Base-by-base conservation (phyloP, 2,797 vertebrate genomes). In the Labeo calbasu region DNA sequence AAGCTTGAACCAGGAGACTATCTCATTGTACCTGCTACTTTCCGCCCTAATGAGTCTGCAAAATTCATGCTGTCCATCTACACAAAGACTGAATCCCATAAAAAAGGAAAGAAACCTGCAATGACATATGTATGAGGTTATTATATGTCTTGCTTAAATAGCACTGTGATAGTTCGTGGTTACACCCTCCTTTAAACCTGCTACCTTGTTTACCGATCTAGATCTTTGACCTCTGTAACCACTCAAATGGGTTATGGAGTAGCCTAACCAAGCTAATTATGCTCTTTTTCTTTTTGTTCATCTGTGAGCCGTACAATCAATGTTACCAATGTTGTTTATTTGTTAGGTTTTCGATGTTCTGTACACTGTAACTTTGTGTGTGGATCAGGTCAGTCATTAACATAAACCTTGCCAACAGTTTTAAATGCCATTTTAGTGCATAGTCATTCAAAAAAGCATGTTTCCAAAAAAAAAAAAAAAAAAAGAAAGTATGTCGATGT, bases 1-100 rank as follows among this genome's bases (percentile, higher is more conserved):
- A 69, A 10, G 11, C 82, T 91, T 57, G 66, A 70, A 17, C 77
- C 90, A 28, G 91, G 91, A 83, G 86, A 89, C 11, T 91, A 90
- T 28, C 5, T 90, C 71, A 88, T 91, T 10, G 71, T 91, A 1
- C 90, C 91, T 6, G 82, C 82, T 53, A 89, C 91, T 3, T 77
- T 4, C 12, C 1, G 61, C 0, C 73, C 88, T n/a, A 88, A 90
- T 28, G 83, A 86, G 78, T 25, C 79, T 0, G 88, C 87, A 15
- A 88, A 66, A 66, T 91, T 88, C 77, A 68, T 84, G 43, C 46
- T 91, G 79, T 36, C 68, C 40, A 73, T 91, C n/a, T 87, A 83
- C 71, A 85, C 86, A 51, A 91, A 89, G 82, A 48, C 66, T n/a
- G 78, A 89, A 80, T 91, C 77, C 15, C 85, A 89, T 19, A 68